phyloP scores from a whole-genome alignment of 2,113 vertebrate species.

The Eretmochelys imbricata region DNA sequence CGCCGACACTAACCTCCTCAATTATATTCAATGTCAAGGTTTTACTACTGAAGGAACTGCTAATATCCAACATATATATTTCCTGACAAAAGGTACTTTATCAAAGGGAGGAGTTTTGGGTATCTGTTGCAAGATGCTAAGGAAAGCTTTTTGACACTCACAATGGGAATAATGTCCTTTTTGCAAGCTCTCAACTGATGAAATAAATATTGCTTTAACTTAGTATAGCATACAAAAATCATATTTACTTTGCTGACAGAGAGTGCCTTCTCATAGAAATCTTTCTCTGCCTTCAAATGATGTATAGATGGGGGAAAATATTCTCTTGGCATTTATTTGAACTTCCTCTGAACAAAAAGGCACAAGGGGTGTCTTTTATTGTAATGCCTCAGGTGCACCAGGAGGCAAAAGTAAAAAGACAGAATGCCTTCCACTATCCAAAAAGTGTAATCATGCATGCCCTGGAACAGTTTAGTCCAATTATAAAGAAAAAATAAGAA shows the following conservation, averaged over 20 bases:
- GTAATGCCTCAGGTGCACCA: neutral
- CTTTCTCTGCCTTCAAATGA: neutral
- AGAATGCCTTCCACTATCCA: neutral
- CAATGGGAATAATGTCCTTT: conserved; percentile 25
- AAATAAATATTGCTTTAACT: conserved; percentile 32
- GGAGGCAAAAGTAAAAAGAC: neutral
- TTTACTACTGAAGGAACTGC: conserved; percentile 70
- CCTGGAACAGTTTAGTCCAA: neutral
- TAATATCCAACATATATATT: conserved; percentile 75
- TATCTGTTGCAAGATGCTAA: conserved; percentile 7
- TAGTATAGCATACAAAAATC: conserved; percentile 14
- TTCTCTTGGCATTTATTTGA: neutral
- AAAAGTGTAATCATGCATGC: fast-evolving
- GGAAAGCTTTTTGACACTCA: conserved; percentile 33
- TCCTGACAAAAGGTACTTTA: conserved; percentile 71
- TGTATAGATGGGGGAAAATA: neutral
- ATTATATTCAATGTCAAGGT: conserved; percentile 84
- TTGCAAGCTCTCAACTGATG: neutral
- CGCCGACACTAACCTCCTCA: conserved; percentile 73
- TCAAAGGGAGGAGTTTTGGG: conserved; percentile 56
- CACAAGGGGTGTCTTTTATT: fast-evolving
- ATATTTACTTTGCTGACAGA: conserved; percentile 39
- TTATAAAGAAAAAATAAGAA: neutral
- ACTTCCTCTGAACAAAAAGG: neutral
- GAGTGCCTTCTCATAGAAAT: neutral